phyloP scores from a whole-genome alignment of 2,113 vertebrate genomes.

The Bubalus kerabau region DNA sequence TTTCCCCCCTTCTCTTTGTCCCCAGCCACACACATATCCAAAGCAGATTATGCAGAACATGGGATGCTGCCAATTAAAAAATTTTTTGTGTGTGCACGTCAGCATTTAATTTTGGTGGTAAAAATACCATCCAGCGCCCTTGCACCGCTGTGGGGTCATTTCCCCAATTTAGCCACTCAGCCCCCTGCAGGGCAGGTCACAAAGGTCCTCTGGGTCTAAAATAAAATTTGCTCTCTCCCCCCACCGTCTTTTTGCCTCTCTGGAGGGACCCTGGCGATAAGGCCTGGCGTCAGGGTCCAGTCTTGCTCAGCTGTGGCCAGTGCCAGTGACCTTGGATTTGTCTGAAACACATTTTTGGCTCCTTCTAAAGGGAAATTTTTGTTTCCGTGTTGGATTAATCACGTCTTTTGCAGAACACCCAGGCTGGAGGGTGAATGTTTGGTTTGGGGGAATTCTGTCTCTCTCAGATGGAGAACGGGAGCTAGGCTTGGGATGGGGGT shows the following conservation, averaged over 20 bases:
- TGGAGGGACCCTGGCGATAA: accelerated
- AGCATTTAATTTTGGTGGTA: not conserved
- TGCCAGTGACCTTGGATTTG: not conserved
- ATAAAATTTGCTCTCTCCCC: no score
- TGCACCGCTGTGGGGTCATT: not conserved
- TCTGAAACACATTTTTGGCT: not conserved
- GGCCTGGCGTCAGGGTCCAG: accelerated
- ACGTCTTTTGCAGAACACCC: not conserved
- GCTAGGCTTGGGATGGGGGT: not conserved
- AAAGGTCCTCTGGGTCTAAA: not conserved
- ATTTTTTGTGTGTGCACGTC: not conserved
- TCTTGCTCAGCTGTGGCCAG: not conserved
- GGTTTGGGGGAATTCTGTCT: not conserved
- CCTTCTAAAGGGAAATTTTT: not conserved
- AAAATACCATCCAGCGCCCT: not conserved
- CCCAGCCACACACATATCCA: not conserved
- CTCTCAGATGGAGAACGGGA: not conserved
- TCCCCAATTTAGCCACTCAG: not conserved
- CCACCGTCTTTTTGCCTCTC: accelerated
- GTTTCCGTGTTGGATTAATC: not conserved
- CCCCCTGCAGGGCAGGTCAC: not conserved
- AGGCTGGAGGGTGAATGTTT: not conserved
- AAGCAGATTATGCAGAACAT: not conserved
- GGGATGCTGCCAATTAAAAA: not conserved
- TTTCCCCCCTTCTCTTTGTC: not conserved